These are phyloP conservation scores for Pachyuromys duprasi DNA, from an alignment of 2,797 vertebrate species.

Conservation along the genomic window DNA sequence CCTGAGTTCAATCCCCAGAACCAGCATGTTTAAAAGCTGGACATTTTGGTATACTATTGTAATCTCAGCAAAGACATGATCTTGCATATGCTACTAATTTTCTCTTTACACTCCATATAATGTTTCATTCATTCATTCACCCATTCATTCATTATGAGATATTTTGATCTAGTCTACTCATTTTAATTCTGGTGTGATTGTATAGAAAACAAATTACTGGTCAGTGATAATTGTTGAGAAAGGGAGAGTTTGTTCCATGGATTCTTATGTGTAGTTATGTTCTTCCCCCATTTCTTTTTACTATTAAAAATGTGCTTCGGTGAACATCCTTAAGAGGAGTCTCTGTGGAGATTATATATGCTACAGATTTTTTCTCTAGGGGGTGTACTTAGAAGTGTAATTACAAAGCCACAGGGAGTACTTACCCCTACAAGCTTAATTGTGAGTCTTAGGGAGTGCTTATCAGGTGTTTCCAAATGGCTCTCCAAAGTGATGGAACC, in stretches of 20 bases:
- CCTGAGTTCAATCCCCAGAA: neutral
- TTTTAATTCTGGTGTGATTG: neutral
- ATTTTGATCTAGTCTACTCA: neutral
- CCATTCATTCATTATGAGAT: neutral
- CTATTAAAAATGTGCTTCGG: neutral
- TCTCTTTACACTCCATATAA: neutral
- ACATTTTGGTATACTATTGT: neutral
- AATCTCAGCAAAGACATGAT: neutral
- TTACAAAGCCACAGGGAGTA: conserved; percentile 16
- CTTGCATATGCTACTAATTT: neutral
- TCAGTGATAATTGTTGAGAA: neutral
- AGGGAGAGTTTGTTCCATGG: neutral
- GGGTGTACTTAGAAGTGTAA: conserved; percentile 12
- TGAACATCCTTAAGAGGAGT: neutral
- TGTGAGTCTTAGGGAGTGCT: conserved; percentile 30
- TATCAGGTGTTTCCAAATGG: conserved; percentile 47
- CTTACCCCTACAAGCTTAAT: conserved; percentile 25
- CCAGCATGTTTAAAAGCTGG: neutral
- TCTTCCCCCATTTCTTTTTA: neutral
- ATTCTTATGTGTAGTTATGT: neutral
- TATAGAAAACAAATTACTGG: neutral
- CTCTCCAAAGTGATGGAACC: conserved; percentile 46
- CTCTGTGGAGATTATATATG: neutral
- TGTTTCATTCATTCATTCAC: neutral
- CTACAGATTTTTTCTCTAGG: conserved; percentile 25